Evolutionary conservation across 2,113 vertebrate genomes (phyloP).

Genomic region (Laticauda colubrina): DNA sequence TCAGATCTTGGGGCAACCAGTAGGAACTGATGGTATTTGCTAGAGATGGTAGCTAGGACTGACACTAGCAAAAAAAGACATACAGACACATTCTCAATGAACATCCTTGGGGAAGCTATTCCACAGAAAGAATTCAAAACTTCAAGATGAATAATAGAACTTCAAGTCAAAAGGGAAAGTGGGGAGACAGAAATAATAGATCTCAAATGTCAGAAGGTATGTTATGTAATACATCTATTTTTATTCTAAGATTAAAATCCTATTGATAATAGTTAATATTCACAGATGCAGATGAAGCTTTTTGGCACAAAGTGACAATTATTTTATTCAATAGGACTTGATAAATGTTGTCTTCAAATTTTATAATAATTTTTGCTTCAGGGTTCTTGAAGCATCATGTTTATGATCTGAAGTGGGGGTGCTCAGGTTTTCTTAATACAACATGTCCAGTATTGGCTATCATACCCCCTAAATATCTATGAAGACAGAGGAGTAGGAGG

Average conservation of each 20-base stretch:
- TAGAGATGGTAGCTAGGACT: not conserved
- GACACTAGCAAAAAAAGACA: conserved; percentile 29
- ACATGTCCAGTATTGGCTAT: conserved; percentile 60
- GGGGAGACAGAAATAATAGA: conserved; percentile 31
- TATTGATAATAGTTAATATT: conserved; percentile 72
- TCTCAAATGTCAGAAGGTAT: conserved; percentile 67
- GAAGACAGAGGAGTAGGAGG: conserved; percentile 48
- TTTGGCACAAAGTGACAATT: conserved; percentile 71
- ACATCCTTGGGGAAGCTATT: conserved; percentile 37
- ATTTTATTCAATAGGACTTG: conserved; percentile 68
- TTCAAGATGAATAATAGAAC: conserved; percentile 46
- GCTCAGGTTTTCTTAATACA: conserved; percentile 26
- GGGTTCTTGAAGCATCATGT: conserved; percentile 56
- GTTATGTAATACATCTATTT: conserved; percentile 71
- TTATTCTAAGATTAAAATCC: conserved; percentile 64
- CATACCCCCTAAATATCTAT: conserved; percentile 53
- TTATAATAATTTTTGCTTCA: conserved; percentile 59
- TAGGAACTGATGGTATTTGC: not conserved
- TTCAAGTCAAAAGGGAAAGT: conserved; percentile 22
- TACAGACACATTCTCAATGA: conserved; percentile 35
- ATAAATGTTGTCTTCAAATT: conserved; percentile 69
- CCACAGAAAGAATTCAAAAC: conserved; percentile 45
- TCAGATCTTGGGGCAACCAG: not conserved
- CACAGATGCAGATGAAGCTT: conserved; percentile 58
- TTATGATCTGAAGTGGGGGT: conserved; percentile 55